Evolutionary conservation across 2,888 invertebrate species (phyloP).

Genomic region (Conus canariensis): DNA sequence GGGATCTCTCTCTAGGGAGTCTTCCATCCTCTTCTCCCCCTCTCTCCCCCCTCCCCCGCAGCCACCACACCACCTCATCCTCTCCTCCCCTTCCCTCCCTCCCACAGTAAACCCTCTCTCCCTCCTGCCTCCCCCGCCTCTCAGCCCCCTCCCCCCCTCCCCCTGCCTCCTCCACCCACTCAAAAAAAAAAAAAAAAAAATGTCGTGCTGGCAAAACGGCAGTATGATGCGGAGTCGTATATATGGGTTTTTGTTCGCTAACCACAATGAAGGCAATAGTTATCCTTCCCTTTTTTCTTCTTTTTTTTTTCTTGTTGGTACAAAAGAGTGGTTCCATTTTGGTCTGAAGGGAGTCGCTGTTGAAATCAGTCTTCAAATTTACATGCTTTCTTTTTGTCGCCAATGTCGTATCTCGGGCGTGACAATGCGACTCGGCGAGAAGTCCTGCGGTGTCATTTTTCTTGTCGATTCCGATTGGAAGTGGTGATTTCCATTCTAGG

Average conservation of each 20-base stretch:
- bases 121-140: too few species aligned
- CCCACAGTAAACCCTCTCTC: too few species aligned
- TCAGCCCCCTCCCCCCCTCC: too few species aligned
- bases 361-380: constrained; percentile 19
- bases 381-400: constrained; percentile 27
- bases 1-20: neutral
- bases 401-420: constrained; percentile 8
- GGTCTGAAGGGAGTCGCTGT: too few species aligned
- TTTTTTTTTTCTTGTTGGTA: neutral
- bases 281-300: neutral
- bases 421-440: constrained; percentile 8
- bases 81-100: neutral
- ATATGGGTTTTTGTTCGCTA: neutral
- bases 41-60: neutral
- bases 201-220: too few species aligned
- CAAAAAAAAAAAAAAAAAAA: too few species aligned
- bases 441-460: constrained; percentile 20
- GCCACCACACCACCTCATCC: neutral
- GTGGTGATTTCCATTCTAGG: neutral
- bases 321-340: neutral
- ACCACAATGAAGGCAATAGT: constrained; percentile 7
- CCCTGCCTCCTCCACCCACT: too few species aligned
- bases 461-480: neutral
- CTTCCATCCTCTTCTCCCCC: neutral
- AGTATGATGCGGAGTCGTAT: too few species aligned